Base-by-base conservation (phyloP, 2,888 invertebrate species). In the Agapostemon virescens region DNA sequence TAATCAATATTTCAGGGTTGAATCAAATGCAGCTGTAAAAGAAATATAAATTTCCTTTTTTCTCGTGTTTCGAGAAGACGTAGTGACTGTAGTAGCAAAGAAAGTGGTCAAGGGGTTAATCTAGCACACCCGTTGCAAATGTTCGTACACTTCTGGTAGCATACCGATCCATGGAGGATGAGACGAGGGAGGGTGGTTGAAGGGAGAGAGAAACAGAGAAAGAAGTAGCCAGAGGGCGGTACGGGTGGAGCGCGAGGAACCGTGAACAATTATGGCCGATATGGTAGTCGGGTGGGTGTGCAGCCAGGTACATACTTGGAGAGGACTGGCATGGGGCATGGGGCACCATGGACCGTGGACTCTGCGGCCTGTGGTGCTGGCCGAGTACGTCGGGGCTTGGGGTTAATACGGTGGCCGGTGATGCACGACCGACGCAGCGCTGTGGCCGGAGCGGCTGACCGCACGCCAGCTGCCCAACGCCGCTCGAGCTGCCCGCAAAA, bases 351-450 rank as follows among this genome's bases (percentile, higher is more conserved):
- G 84, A 88, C 82, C 86, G 82, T 84, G 88, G 86, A 88, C 83
- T 85, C 89, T 90, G 89, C 85, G 89, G 88, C 85, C 86, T 88
- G 88, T 85, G 89, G 88, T 88, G 78, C 85, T 84, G 85, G 85
- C 86, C 84, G 88, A 84, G 84, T 83, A 83, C 86, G 87, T 88
- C 86, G 87, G 86, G 87, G 89, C 89, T 91, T 90, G 91, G 91
- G 91, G 91, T 91, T 92, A 91, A 92, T 92, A 91, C 90, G 88
- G 90, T 90, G 91, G 90, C 91, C 89, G 89, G 91, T 91, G 91
- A 92, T 92, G 91, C 92, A 92, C 92, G 92, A 90, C 89, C 90
- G 88, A 90, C 90, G 92, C 91, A 90, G 85, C 89, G 89, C 89
- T 91, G 91, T 87, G 91, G 91, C 89, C 88, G 85, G 83, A 87